These are phyloP conservation scores for Hylaeus volcanicus DNA, from an alignment of 1,140 invertebrate genomes.

Conservation along the genomic window DNA sequence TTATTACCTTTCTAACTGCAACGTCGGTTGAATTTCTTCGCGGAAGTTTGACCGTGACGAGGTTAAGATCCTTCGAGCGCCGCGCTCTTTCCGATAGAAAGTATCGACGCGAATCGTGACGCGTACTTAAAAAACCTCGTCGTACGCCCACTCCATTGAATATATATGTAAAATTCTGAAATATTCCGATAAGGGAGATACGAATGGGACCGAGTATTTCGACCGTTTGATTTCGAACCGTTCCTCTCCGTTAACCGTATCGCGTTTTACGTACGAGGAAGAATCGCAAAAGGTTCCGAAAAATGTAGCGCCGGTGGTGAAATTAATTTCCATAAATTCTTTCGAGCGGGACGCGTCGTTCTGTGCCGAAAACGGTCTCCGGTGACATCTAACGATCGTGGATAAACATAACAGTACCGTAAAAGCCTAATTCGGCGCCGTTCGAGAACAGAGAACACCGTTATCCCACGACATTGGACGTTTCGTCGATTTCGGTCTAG, in stretches of 20 bases:
- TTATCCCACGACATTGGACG: conserved; percentile 9
- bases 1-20: conserved; percentile 65
- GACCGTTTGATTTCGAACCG: too few species aligned
- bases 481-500: conserved; percentile 20
- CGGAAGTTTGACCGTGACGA: conserved; percentile 69
- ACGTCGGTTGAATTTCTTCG: conserved; percentile 63
- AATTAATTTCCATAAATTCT: conserved; percentile 28
- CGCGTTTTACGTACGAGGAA: too few species aligned
- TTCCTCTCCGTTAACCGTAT: too few species aligned
- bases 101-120: not conserved
- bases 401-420: conserved; percentile 46
- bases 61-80: conserved; percentile 35
- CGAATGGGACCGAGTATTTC: too few species aligned
- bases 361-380: conserved; percentile 4
- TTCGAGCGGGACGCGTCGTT: not conserved
- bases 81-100: conserved; percentile 27
- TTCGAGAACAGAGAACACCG: conserved; percentile 43
- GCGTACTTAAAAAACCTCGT: too few species aligned
- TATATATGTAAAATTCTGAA: too few species aligned
- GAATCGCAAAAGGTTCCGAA: too few species aligned
- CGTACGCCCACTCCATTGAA: too few species aligned
- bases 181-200: too few species aligned
- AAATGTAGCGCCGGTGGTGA: not conserved
- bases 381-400: conserved; percentile 23
- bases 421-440: conserved; percentile 27